Conservation (phyloP, 2,888 invertebrate species). For the Seira ritae region DNA sequence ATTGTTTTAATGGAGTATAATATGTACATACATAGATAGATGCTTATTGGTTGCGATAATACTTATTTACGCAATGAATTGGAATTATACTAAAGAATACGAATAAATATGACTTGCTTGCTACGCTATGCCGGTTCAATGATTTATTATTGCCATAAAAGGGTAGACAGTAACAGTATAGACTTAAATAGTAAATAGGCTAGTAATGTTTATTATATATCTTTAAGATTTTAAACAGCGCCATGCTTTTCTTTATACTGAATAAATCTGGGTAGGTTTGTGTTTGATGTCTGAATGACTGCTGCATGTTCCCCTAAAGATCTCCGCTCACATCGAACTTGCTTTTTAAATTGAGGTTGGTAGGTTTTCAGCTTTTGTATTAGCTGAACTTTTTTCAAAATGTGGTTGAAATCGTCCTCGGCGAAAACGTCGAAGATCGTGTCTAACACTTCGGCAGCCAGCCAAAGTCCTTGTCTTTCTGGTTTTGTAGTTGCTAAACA, state of each 20-base stretch:
- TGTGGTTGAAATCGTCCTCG: conserved; percentile 83
- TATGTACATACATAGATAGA: no score
- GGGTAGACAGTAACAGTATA: no score
- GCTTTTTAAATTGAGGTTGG: conserved; percentile 81
- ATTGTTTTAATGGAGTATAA: no score
- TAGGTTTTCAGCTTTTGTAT: conserved; percentile 80
- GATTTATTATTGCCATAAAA: no score
- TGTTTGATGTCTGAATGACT: conserved; percentile 83
- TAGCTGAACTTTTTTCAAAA: conserved; percentile 82
- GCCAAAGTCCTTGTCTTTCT: conserved; percentile 83
- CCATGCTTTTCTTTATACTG: conserved; percentile 80
- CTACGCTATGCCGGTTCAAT: no score
- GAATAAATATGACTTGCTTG: no score
- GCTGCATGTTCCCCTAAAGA: conserved; percentile 82
- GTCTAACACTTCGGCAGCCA: conserved; percentile 85
- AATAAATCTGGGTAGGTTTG: conserved; percentile 84
- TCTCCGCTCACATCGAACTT: conserved; percentile 82
- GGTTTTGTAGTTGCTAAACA: conserved; percentile 75
- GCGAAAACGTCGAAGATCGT: conserved; percentile 86
- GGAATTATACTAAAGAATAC: no score
- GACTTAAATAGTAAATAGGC: no score
- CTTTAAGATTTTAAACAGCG: no score
- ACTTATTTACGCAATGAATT: no score
- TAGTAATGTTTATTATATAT: no score
- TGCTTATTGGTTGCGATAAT: no score